Evolutionary conservation across 2,113 vertebrate genomes (phyloP), one percentile per base, ranked within the genome.

Genomic region (Oplegnathus fasciatus): DNA sequence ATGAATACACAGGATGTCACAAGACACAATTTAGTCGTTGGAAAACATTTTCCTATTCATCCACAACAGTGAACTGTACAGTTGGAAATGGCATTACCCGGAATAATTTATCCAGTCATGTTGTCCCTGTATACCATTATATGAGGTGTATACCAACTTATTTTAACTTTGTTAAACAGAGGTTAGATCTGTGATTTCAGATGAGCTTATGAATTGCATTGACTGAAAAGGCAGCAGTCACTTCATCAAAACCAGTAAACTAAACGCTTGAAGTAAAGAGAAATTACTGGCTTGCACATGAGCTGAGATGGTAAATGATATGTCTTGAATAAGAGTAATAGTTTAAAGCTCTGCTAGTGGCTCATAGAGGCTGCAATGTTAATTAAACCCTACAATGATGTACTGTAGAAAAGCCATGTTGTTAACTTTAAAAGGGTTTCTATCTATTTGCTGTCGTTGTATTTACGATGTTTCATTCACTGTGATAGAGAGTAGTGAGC

Each of bases 1-100:
- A 82, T 70, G 26, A 57, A 62, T 37, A 20, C 48, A 68, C 32
- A 26, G 9, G 26, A 62, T 83, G n/a, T 40, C n/a, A 58, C 4
- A 66, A 24, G 13, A 20, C 2, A 17, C 48, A 55, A 4, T 77
- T 67, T 57, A 62, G 14, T 77, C n/a, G 32, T 75, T 83, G 6
- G 54, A 58, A 82, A 14, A 37, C 26, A 13, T n/a, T 61, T 75
- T 52, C 13, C 7, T 10, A 30, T 30, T 80, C 2, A 24, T 32
- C 24, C 30, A 46, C 32, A 68, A 5, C 52, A 28, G 1, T 72
- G 14, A 20, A 22, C 5, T 20, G 30, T 37, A 26, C 7, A 22
- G 26, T 28, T 34, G 10, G 20, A 62, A 74, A 30, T 58, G 24
- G 15, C 42, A 54, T 65, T 28, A 48, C 5, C 3, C 24, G 54